Base-by-base conservation (phyloP, 2,113 vertebrate genomes). In the Pseudonaja textilis region DNA sequence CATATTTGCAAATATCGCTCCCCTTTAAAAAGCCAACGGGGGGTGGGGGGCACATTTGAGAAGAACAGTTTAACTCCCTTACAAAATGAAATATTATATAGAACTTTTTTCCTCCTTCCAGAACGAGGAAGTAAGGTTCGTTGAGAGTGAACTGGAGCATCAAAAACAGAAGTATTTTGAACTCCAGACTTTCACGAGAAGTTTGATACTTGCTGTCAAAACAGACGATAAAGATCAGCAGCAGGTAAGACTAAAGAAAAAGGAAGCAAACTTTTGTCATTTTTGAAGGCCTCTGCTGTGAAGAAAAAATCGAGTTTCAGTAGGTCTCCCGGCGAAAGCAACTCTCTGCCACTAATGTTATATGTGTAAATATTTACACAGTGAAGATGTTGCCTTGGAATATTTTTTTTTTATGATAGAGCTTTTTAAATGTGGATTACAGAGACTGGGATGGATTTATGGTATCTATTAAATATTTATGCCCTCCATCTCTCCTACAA, bases 41-140 rank as follows among this genome's bases (percentile, higher is more conserved):
- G 56, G 22, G 2, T 2, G 22, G 10, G 26, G 26, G 57, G 7
- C 18, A 20, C n/a, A 22, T 39, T 81, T 22, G 18, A 22, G n/a
- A 81, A 81, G 6, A 81, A 39, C 69, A 81, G 3, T 81, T 81
- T 20, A 81, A 39, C 16, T 39, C 69, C n/a, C 16, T 39, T 39
- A 50, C 16, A 56, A 7, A 47, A 25, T 87, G 5, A 85, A 88
- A 7, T 1, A 86, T 4, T 89, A 47, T 88, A 64, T 42, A 26
- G 87, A 52, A 56, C 81, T 7, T n/a, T 94, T 69, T 88, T 93
- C 2, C 59, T 0, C 87, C 69, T 95, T 96, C 97, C 96, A 99
- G 99, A 98, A 99, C 91, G 99, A 99, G 97, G 99, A 99, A 96
- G 98, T 99, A 93, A 98, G 98, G 96, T 99, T 98, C 97, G 98